phyloP scores from a whole-genome alignment of 2,797 vertebrate genomes.

The Lagocephalus sceleratus region DNA sequence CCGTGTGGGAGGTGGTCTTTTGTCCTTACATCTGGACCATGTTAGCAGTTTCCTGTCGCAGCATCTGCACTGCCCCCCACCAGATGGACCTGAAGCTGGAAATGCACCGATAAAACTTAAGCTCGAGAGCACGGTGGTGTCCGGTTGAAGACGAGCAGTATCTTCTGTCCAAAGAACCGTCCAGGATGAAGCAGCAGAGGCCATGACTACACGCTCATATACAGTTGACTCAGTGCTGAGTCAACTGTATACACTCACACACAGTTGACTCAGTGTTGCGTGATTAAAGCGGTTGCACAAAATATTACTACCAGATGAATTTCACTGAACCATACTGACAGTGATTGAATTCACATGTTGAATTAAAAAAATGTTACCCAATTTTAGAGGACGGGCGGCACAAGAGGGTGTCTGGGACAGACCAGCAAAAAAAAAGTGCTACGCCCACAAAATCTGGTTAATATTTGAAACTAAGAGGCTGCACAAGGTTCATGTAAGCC shows the following conservation, averaged over 20 bases:
- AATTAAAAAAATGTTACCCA: background rate
- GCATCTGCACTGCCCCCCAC: conserved; percentile 71
- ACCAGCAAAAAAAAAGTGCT: background rate
- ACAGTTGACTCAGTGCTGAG: conserved; percentile 24
- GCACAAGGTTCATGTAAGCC: background rate
- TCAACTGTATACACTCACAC: background rate
- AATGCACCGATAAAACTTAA: conserved; percentile 41
- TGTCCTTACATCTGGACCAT: conserved; percentile 75
- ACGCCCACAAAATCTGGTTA: background rate
- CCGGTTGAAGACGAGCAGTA: conserved; percentile 12
- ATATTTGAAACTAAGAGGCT: background rate
- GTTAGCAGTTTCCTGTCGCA: conserved; percentile 77
- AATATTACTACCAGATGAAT: conserved; percentile 15
- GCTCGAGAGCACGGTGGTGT: conserved; percentile 21
- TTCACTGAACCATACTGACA: background rate
- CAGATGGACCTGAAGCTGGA: conserved; percentile 35
- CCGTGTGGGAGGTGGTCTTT: conserved; percentile 58
- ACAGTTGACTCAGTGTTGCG: conserved; percentile 24
- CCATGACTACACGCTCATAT: background rate
- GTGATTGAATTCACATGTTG: no score
- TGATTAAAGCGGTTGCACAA: conserved; percentile 8
- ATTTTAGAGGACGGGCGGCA: background rate
- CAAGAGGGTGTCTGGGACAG: background rate
- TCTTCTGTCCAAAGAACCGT: conserved; percentile 2
- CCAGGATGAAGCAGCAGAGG: background rate